Conservation (phyloP, 2,113 vertebrate genomes). For the Galeopterus variegatus region DNA sequence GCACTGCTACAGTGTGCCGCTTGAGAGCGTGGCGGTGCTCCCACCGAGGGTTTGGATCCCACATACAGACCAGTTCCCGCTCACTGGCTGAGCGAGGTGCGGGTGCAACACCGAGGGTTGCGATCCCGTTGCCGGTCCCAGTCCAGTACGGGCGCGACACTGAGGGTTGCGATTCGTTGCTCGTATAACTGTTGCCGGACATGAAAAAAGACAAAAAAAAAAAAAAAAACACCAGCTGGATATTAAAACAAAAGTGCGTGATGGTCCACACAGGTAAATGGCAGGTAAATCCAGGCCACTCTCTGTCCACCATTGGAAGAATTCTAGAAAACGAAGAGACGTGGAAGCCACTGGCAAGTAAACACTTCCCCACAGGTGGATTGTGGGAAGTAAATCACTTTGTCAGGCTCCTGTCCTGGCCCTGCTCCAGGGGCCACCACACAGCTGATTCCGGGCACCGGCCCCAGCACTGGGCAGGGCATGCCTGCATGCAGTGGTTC, state of each 20-base stretch:
- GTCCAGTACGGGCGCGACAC: too few relatives aligned
- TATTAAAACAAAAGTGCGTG: background rate
- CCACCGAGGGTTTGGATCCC: too few relatives aligned
- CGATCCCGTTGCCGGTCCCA: too few relatives aligned
- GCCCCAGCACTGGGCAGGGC: fast-evolving
- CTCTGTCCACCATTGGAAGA: background rate
- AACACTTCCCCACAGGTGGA: background rate
- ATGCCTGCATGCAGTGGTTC: fast-evolving
- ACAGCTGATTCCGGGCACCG: background rate
- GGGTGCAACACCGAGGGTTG: too few relatives aligned
- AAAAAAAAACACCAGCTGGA: background rate
- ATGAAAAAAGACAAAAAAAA: too few relatives aligned
- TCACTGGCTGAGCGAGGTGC: too few relatives aligned
- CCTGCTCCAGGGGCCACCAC: fast-evolving
- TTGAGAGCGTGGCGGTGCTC: too few relatives aligned
- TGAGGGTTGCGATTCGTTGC: too few relatives aligned
- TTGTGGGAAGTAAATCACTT: background rate
- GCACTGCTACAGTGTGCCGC: too few relatives aligned
- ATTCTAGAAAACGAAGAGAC: background rate
- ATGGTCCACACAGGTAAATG: background rate
- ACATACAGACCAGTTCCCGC: too few relatives aligned
- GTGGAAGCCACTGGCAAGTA: background rate
- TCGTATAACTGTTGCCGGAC: background rate
- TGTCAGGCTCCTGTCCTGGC: too few relatives aligned
- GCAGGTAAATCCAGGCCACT: background rate